phyloP scores from a whole-genome alignment of 1,140 invertebrate genomes.

The Trichomalopsis sarcophagae region DNA sequence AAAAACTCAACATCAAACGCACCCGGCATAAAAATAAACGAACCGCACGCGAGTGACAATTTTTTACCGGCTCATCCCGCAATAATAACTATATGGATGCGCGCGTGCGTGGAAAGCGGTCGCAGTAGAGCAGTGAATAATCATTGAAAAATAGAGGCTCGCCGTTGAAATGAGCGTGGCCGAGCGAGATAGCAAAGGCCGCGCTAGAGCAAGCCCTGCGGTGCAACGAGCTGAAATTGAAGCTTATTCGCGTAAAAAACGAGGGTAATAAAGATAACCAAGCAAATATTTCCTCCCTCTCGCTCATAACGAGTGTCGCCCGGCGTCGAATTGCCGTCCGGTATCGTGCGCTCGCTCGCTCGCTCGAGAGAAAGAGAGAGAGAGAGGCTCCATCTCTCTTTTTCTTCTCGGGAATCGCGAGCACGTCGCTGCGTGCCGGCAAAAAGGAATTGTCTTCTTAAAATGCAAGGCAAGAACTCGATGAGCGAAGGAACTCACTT shows the following conservation, averaged over 20 bases:
- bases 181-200: too few relatives aligned
- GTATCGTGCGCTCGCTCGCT: background rate
- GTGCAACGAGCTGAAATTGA: constrained; percentile 26
- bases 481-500: constrained; percentile 39
- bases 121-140: background rate
- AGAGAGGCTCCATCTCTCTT: background rate
- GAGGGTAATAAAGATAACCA: constrained; percentile 35
- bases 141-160: constrained; percentile 22
- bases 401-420: constrained; percentile 5
- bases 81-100: too few relatives aligned
- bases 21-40: too few relatives aligned
- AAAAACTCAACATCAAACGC: too few relatives aligned
- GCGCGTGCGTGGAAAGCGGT: too few relatives aligned
- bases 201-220: background rate
- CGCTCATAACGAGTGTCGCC: background rate
- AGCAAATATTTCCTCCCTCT: constrained; percentile 24
- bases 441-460: constrained; percentile 41
- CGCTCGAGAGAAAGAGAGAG: background rate
- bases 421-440: constrained; percentile 12
- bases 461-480: constrained; percentile 39
- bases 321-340: background rate
- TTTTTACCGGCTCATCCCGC: too few relatives aligned
- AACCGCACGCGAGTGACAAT: too few relatives aligned
- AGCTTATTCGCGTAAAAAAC: constrained; percentile 36
- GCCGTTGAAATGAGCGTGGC: background rate